Evolutionary conservation across 2,888 invertebrate species (phyloP).

Genomic region (Aleiodes leptofemur): DNA sequence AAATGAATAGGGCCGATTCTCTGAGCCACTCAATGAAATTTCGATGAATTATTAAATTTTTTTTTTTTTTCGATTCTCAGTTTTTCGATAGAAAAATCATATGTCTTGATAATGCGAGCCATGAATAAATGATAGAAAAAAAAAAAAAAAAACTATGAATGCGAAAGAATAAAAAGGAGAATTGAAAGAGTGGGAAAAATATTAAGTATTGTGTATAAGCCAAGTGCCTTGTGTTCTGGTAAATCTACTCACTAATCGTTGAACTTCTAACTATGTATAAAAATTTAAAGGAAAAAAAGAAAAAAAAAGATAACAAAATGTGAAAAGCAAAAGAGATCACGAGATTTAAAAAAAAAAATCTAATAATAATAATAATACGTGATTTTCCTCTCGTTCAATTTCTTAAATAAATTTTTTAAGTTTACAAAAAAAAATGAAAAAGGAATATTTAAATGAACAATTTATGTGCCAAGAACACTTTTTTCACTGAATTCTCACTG

Average conservation of each 20-base stretch:
- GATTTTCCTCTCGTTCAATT: conserved; percentile 32
- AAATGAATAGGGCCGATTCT: conserved; percentile 60
- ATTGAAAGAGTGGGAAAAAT: conserved; percentile 58
- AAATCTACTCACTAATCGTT: conserved; percentile 71
- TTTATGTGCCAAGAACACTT: conserved; percentile 40
- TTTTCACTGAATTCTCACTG: conserved; percentile 35
- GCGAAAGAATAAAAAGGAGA: conserved; percentile 49
- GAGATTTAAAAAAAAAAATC: conserved; percentile 5
- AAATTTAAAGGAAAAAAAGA: conserved; percentile 50
- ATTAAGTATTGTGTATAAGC: conserved; percentile 72
- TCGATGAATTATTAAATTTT: conserved; percentile 63
- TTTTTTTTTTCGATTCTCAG: not conserved
- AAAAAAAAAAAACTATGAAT: conserved; percentile 59
- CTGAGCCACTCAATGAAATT: conserved; percentile 30
- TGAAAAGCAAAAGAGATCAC: conserved; percentile 51
- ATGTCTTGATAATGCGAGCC: conserved; percentile 13
- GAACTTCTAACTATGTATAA: conserved; percentile 71
- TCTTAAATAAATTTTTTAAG: not conserved
- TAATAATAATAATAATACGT: conserved; percentile 11
- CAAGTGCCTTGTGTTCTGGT: conserved; percentile 75
- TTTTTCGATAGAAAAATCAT: not conserved
- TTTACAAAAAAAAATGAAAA: not conserved
- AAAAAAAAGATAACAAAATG: conserved; percentile 42
- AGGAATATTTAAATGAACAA: not conserved
- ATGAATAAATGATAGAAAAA: conserved; percentile 32